Conservation (phyloP, 1,140 invertebrate genomes). For the Tetramorium simillimum region DNA sequence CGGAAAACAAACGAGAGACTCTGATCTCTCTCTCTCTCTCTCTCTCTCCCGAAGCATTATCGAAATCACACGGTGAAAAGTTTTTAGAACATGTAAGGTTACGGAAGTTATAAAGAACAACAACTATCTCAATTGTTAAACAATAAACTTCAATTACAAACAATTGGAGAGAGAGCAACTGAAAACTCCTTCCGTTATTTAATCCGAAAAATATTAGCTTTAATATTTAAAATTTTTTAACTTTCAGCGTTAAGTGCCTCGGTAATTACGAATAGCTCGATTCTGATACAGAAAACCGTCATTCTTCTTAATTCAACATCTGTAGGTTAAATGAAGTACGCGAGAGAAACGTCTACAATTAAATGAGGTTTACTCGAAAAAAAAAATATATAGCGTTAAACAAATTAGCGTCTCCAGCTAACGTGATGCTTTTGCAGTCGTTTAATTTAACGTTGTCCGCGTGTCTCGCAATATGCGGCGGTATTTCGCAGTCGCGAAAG, state of each 20-base stretch:
- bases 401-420: slow-evolving; percentile 28
- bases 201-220: neutral
- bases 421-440: slow-evolving; percentile 24
- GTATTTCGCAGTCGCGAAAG: slow-evolving; percentile 58
- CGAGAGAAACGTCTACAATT: slow-evolving; percentile 2
- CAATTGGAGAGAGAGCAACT: neutral
- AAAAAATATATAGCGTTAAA: neutral
- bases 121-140: neutral
- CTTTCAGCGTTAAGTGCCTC: neutral
- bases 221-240: neutral
- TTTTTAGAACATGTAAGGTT: neutral
- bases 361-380: neutral
- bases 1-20: neutral
- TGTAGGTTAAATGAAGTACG: neutral
- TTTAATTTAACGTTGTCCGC: slow-evolving; percentile 46
- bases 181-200: neutral
- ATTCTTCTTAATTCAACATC: neutral
- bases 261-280: neutral
- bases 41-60: slow-evolving; percentile 15
- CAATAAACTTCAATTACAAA: neutral
- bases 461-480: slow-evolving; percentile 52
- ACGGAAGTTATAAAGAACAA: neutral
- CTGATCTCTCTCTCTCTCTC: neutral
- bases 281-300: neutral
- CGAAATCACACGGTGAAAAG: neutral